phyloP scores from a whole-genome alignment of 2,888 invertebrate species.

The Synergus laeviventris region DNA sequence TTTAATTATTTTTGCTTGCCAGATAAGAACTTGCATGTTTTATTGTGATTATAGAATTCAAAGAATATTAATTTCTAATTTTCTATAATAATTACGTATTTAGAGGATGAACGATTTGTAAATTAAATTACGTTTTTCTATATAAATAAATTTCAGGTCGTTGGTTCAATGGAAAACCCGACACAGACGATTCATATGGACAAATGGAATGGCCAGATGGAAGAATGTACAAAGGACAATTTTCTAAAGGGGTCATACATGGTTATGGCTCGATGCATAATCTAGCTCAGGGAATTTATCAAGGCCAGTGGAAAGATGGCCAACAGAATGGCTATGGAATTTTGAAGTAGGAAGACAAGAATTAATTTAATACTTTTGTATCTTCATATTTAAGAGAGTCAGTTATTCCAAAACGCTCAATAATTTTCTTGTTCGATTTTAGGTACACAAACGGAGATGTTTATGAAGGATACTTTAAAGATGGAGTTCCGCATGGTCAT shows the following conservation, averaged over 20 bases:
- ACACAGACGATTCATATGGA: constrained; percentile 82
- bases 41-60: no score
- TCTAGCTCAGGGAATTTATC: constrained; percentile 83
- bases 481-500: constrained; percentile 90
- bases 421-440: constrained; percentile 38
- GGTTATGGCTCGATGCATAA: constrained; percentile 84
- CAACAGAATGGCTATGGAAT: constrained; percentile 89
- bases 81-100: no score
- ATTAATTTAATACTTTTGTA: constrained; percentile 13
- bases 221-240: constrained; percentile 87
- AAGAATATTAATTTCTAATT: no score
- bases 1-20: no score
- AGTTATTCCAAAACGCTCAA: neutral
- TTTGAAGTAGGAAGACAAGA: constrained; percentile 78
- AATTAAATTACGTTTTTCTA: neutral
- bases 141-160: constrained; percentile 75
- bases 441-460: constrained; percentile 86
- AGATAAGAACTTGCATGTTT: no score
- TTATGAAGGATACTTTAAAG: constrained; percentile 92
- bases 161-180: constrained; percentile 90
- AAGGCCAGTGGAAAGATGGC: constrained; percentile 88
- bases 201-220: constrained; percentile 90
- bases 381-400: neutral
- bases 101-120: no score
- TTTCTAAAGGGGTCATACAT: constrained; percentile 84